Evolutionary conservation across 2,797 vertebrate species (phyloP).

Genomic region (Arctocebus calabarensis): DNA sequence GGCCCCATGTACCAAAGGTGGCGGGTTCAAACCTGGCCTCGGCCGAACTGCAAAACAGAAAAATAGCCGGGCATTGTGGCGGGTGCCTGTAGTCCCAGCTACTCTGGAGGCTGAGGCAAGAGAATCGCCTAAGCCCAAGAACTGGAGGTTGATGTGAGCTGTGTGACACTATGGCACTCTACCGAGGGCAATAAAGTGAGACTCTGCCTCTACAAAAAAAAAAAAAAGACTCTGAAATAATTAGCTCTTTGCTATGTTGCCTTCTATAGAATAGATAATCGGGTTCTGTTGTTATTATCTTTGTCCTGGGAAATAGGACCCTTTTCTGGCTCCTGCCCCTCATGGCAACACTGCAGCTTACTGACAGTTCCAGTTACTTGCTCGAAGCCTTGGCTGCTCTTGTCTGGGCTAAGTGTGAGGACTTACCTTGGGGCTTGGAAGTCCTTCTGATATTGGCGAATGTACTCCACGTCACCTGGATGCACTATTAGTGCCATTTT

Average conservation of each 20-base stretch:
- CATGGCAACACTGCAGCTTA: background rate
- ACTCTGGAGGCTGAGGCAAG: no score
- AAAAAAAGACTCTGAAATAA: background rate
- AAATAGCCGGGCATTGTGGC: no score
- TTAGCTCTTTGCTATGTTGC: background rate
- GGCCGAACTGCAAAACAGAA: no score
- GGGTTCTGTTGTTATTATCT: background rate
- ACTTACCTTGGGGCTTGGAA: constrained; percentile 81
- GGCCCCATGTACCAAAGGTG: no score
- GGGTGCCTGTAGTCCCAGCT: no score
- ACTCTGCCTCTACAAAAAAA: no score
- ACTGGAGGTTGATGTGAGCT: no score
- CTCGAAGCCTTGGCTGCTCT: background rate
- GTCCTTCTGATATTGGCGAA: constrained; percentile 88
- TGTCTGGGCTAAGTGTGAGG: background rate
- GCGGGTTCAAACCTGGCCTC: no score
- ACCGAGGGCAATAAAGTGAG: no score
- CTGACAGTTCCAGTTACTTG: background rate
- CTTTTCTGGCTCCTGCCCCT: background rate
- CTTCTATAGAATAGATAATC: background rate
- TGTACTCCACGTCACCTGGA: constrained; percentile 52
- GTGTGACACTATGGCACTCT: no score
- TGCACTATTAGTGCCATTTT: constrained; percentile 48
- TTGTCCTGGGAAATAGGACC: background rate
- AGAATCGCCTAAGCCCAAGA: no score